phyloP scores from a whole-genome alignment of 2,797 vertebrate species.

The Scleropages formosus region DNA sequence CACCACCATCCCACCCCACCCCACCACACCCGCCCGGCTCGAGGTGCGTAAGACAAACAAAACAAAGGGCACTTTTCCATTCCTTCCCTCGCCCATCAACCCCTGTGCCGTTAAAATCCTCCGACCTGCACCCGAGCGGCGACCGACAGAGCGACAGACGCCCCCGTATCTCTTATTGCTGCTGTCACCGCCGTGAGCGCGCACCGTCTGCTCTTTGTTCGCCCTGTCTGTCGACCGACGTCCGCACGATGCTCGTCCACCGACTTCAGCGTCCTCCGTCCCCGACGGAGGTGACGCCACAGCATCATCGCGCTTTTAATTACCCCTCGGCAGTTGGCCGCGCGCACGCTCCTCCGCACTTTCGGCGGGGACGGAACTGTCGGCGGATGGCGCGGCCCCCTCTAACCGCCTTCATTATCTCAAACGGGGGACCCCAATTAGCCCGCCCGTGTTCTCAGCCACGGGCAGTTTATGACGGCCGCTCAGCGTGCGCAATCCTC shows the following conservation, averaged over 20 bases:
- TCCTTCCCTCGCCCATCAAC: neutral
- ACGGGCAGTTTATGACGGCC: conserved; percentile 28
- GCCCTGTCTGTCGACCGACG: conserved; percentile 12
- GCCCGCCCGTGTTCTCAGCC: conserved; percentile 23
- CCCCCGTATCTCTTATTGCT: neutral
- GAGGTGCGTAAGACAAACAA: conserved; percentile 25
- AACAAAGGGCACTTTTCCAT: conserved; percentile 8
- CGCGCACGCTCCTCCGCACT: conserved; percentile 8
- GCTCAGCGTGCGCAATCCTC: conserved; percentile 1
- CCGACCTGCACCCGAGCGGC: neutral
- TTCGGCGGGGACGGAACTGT: conserved; percentile 19
- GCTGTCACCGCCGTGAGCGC: neutral
- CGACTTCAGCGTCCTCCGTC: neutral
- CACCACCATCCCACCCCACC: too few species aligned
- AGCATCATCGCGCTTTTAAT: conserved; percentile 19
- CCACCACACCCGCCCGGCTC: conserved; percentile 31
- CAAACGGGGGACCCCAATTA: conserved; percentile 35
- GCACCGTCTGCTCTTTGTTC: neutral
- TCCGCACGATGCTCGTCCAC: conserved; percentile 24
- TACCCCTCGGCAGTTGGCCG: conserved; percentile 24
- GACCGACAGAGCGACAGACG: neutral
- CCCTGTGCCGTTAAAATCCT: neutral
- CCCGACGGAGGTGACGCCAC: neutral
- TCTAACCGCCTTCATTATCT: conserved; percentile 34
- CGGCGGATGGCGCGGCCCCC: conserved; percentile 11